Percentiles rank a stretch among this genome's conserved stretches.
These are phyloP conservation scores for Enoplosus armatus DNA, from an alignment of 2,797 vertebrate species.

Conservation along the genomic window DNA sequence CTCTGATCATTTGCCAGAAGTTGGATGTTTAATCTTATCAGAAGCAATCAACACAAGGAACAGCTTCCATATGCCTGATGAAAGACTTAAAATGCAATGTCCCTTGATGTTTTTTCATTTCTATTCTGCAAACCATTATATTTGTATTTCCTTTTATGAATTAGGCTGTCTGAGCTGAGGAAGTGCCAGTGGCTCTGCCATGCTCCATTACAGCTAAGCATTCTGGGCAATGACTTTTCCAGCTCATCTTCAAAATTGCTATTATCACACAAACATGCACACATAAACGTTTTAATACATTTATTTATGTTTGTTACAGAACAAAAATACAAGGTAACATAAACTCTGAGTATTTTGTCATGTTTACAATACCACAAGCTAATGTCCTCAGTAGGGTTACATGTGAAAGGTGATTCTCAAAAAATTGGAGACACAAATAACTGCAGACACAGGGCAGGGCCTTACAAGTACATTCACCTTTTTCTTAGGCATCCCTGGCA, in stretches of 20 bases:
- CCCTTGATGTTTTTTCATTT: constrained; percentile 45
- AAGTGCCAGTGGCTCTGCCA: constrained; percentile 35
- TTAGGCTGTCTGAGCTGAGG: constrained; percentile 34
- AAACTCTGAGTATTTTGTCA: constrained; percentile 12
- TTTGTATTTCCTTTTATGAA: constrained; percentile 56
- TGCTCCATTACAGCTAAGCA: constrained; percentile 49
- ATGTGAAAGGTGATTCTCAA: neutral
- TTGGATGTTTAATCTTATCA: constrained; percentile 65
- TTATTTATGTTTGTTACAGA: constrained; percentile 6
- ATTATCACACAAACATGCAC: constrained; percentile 15
- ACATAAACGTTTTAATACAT: constrained; percentile 3
- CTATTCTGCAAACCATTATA: constrained; percentile 47
- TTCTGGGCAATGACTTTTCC: constrained; percentile 44
- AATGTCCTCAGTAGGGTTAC: neutral
- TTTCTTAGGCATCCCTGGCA: neutral
- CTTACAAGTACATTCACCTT: constrained; percentile 6
- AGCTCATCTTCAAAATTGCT: constrained; percentile 43
- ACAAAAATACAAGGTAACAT: constrained; percentile 8
- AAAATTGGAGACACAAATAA: neutral
- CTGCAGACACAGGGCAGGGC: constrained; percentile 2
- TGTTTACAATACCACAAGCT: constrained; percentile 6
- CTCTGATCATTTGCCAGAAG: constrained; percentile 64
- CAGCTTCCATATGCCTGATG: constrained; percentile 35
- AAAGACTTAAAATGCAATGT: constrained; percentile 42
- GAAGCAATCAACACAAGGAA: constrained; percentile 51